These are phyloP conservation scores for Lucilia sericata DNA, from an alignment of 1,140 invertebrate species.

Conservation along the genomic window DNA sequence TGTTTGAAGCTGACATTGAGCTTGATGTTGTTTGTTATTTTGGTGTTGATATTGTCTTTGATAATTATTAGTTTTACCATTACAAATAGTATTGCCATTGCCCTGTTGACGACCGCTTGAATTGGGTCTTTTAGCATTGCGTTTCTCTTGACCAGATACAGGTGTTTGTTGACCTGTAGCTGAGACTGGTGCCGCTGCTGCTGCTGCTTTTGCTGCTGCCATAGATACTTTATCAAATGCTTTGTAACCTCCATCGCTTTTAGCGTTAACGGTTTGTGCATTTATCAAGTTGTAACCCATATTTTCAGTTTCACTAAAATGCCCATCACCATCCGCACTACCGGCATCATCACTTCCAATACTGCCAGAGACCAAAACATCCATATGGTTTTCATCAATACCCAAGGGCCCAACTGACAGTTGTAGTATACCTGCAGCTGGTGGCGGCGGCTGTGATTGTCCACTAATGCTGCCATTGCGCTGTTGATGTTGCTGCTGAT, in stretches of 20 bases:
- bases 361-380: conserved; percentile 45
- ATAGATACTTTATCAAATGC: conserved; percentile 49
- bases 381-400: conserved; percentile 58
- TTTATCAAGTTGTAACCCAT: conserved; percentile 67
- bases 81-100: conserved; percentile 41
- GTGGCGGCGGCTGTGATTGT: conserved; percentile 47
- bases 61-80: conserved; percentile 38
- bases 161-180: background rate
- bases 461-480: conserved; percentile 45
- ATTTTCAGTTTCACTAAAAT: conserved; percentile 70
- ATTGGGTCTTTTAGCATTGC: conserved; percentile 63
- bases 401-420: background rate
- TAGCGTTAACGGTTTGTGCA: conserved; percentile 45
- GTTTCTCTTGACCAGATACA: conserved; percentile 53
- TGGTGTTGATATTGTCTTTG: conserved; percentile 66
- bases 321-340: conserved; percentile 66
- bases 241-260: conserved; percentile 46
- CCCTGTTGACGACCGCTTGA: conserved; percentile 58
- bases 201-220: conserved; percentile 43
- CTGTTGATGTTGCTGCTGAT: conserved; percentile 49
- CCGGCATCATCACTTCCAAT: conserved; percentile 54
- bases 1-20: background rate
- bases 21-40: conserved; percentile 72
- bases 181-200: background rate
- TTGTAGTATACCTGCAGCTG: conserved; percentile 42